Conservation (phyloP, 2,888 invertebrate genomes). For the Acrobasis suavella region DNA sequence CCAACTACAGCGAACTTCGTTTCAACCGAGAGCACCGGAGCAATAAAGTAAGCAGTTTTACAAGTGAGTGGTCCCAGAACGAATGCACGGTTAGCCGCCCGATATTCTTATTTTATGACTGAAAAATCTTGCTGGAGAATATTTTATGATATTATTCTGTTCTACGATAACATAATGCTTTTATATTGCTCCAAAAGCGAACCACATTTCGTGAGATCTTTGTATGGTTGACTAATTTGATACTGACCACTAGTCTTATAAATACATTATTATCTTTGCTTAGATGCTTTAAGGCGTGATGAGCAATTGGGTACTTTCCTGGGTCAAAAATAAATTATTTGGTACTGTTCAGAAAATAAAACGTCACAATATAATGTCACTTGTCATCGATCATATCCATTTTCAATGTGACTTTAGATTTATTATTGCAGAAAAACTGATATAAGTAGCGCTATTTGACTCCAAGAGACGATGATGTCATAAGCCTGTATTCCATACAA, state of each 20-base stretch:
- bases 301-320: too few species aligned
- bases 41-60: constrained; percentile 74
- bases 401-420: too few species aligned
- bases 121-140: constrained; percentile 55
- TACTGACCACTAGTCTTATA: neutral
- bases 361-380: too few species aligned
- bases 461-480: too few species aligned
- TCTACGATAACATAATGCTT: constrained; percentile 11
- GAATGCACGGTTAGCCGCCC: constrained; percentile 63
- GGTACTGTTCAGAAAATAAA: too few species aligned
- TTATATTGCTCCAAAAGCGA: neutral
- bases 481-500: too few species aligned
- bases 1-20: constrained; percentile 57
- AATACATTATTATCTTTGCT: neutral
- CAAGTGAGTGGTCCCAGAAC: constrained; percentile 68
- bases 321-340: too few species aligned
- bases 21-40: constrained; percentile 57
- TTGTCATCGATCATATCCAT: too few species aligned
- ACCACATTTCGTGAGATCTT: constrained; percentile 1
- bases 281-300: too few species aligned
- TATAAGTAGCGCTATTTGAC: too few species aligned
- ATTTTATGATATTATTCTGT: constrained; percentile 37
- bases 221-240: neutral
- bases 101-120: constrained; percentile 68
- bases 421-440: too few species aligned